Evolutionary conservation across 2,113 vertebrate species (phyloP).

Genomic region (Cricetomys ansorgei): DNA sequence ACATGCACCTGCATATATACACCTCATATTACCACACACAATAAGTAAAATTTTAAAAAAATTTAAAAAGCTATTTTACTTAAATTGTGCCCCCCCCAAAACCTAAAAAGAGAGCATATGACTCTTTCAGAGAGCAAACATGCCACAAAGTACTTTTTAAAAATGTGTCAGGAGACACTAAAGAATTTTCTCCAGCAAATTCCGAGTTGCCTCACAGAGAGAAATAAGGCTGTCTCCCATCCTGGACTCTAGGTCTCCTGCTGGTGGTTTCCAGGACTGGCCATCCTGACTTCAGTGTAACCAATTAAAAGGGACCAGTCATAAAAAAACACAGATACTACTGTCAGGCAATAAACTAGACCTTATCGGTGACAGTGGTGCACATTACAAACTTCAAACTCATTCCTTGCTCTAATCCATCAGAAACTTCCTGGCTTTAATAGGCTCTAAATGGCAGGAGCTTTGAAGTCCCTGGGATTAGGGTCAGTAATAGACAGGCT

Average conservation of each 20-base stretch:
- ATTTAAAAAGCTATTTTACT: background rate
- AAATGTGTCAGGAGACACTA: background rate
- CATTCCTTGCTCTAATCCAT: constrained; percentile 91
- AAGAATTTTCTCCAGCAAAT: constrained; percentile 14
- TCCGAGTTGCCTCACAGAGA: constrained; percentile 32
- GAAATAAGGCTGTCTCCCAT: background rate
- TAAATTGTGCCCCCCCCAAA: background rate
- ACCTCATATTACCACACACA: background rate
- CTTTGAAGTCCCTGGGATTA: constrained; percentile 90
- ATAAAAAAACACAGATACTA: constrained; percentile 88
- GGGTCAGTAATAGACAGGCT: constrained; percentile 85
- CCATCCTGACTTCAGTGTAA: constrained; percentile 72
- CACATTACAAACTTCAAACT: constrained; percentile 91
- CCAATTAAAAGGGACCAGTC: constrained; percentile 85
- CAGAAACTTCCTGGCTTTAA: constrained; percentile 93
- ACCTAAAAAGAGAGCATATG: background rate
- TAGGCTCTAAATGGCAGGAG: constrained; percentile 91
- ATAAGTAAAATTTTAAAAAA: background rate
- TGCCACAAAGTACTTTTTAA: background rate
- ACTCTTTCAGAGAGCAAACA: constrained; percentile 21
- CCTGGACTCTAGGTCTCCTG: constrained; percentile 40
- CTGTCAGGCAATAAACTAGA: constrained; percentile 87
- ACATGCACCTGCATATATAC: background rate
- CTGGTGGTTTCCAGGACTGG: constrained; percentile 65
- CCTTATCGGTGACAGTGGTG: constrained; percentile 89